A percentile compares a stretch with the other conserved stretches of the same genome.
Conservation (phyloP, 1,140 invertebrate species). For the Orussus abietinus region DNA sequence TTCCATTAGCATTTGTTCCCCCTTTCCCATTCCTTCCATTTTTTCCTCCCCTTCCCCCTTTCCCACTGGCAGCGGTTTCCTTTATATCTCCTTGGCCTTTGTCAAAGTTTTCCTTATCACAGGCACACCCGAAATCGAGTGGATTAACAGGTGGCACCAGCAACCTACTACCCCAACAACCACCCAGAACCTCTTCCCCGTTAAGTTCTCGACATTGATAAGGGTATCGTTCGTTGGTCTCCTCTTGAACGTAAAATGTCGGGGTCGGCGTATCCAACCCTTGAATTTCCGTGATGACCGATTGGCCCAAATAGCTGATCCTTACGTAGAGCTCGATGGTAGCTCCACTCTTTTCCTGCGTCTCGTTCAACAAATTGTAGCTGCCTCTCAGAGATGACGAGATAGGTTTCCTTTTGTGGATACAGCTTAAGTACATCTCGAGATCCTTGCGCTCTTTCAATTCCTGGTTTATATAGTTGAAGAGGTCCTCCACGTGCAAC, state of each 20-base stretch:
- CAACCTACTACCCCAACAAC: constrained; percentile 14
- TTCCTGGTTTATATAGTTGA: constrained; percentile 37
- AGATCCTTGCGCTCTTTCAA: constrained; percentile 31
- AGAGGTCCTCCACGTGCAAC: constrained; percentile 27
- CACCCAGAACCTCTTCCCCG: constrained; percentile 16
- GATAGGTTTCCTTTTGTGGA: constrained; percentile 31
- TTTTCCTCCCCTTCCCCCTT: constrained; percentile 4
- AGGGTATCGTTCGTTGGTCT: constrained; percentile 22
- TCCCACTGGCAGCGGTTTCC: constrained; percentile 1
- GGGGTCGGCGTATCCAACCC: not conserved
- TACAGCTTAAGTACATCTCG: constrained; percentile 22
- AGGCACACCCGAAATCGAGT: constrained; percentile 15
- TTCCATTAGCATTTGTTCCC: too few species aligned
- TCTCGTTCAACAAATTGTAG: constrained; percentile 22
- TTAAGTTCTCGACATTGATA: constrained; percentile 32
- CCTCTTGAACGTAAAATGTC: constrained; percentile 28
- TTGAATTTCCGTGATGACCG: constrained; percentile 36
- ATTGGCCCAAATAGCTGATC: constrained; percentile 34
- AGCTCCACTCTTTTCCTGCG: constrained; percentile 12
- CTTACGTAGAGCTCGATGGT: constrained; percentile 31
- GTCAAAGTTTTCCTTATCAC: constrained; percentile 1
- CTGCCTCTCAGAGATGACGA: constrained; percentile 32
- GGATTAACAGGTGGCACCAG: constrained; percentile 11
- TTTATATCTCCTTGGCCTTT: constrained; percentile 2
- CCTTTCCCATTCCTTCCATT: constrained; percentile 6